Evolutionary conservation across 2,888 invertebrate species (phyloP).

Genomic region (Entomobrya proxima): DNA sequence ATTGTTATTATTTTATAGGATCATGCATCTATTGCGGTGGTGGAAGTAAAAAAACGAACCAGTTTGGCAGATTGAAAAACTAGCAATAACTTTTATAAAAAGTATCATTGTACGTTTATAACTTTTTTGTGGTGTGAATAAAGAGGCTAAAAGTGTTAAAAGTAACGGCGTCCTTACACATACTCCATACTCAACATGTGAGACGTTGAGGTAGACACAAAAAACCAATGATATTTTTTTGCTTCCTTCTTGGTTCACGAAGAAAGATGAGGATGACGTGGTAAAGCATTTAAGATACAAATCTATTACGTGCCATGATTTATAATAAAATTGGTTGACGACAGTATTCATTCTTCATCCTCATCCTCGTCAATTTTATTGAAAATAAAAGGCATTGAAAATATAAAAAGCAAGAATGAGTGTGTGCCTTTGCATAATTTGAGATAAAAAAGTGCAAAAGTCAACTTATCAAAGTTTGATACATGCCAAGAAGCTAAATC

Average conservation of each 20-base stretch:
- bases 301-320: slow-evolving; percentile 51
- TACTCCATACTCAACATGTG: slow-evolving; percentile 45
- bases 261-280: slow-evolving; percentile 18
- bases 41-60: slow-evolving; percentile 34
- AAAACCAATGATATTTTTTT: slow-evolving; percentile 24
- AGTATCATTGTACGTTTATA: background rate
- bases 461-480: slow-evolving; percentile 34
- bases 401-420: background rate
- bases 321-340: slow-evolving; percentile 44
- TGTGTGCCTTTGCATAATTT: slow-evolving; percentile 15
- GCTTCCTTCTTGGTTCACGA: slow-evolving; percentile 4
- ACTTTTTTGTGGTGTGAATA: background rate
- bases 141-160: slow-evolving; percentile 35
- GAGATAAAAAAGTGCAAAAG: slow-evolving; percentile 29
- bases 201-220: slow-evolving; percentile 44
- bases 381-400: too few species aligned
- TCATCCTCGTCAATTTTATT: background rate
- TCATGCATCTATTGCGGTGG: background rate
- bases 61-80: slow-evolving; percentile 23
- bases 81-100: background rate
- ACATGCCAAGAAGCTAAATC: slow-evolving; percentile 37
- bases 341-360: background rate
- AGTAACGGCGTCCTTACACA: slow-evolving; percentile 6
- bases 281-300: slow-evolving; percentile 36
- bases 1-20: slow-evolving; percentile 29